Evolutionary conservation across 2,888 invertebrate species (phyloP).

Genomic region (Andrena chrysosceles): DNA sequence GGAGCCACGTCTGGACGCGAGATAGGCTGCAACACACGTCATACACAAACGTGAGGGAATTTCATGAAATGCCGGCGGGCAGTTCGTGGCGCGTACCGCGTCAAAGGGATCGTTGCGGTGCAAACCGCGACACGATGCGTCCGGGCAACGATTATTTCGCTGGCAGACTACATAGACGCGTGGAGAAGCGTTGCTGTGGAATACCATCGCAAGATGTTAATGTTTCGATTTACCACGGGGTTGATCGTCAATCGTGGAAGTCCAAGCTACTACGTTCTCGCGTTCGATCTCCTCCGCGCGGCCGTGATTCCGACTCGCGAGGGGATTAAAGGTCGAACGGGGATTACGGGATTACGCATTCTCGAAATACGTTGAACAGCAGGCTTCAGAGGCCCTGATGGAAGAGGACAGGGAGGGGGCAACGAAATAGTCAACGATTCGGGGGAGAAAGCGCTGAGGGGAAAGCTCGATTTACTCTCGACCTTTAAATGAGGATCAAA

Average conservation of each 20-base stretch:
- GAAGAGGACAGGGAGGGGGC: not conserved
- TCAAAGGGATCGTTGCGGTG: slow-evolving; percentile 32
- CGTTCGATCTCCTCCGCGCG: too few species aligned
- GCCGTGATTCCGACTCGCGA: not conserved
- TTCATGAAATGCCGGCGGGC: slow-evolving; percentile 53
- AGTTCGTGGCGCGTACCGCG: slow-evolving; percentile 15
- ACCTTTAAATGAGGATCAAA: slow-evolving; percentile 42
- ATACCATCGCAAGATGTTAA: not conserved
- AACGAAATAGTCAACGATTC: not conserved
- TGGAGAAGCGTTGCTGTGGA: not conserved
- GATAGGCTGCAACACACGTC: slow-evolving; percentile 87
- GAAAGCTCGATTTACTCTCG: slow-evolving; percentile 16
- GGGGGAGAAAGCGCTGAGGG: not conserved
- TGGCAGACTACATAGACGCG: too few species aligned
- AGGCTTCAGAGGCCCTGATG: slow-evolving; percentile 8
- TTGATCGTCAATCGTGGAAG: not conserved
- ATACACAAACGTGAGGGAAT: slow-evolving; percentile 29
- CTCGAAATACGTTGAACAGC: slow-evolving; percentile 18
- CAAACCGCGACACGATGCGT: slow-evolving; percentile 16
- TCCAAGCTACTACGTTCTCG: too few species aligned
- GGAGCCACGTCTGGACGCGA: slow-evolving; percentile 94
- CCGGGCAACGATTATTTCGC: slow-evolving; percentile 3
- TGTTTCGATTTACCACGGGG: not conserved
- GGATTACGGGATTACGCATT: slow-evolving; percentile 47
- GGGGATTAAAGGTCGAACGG: slow-evolving; percentile 43